Conservation (phyloP, 1,140 invertebrate species). For the Apis laboriosa region DNA sequence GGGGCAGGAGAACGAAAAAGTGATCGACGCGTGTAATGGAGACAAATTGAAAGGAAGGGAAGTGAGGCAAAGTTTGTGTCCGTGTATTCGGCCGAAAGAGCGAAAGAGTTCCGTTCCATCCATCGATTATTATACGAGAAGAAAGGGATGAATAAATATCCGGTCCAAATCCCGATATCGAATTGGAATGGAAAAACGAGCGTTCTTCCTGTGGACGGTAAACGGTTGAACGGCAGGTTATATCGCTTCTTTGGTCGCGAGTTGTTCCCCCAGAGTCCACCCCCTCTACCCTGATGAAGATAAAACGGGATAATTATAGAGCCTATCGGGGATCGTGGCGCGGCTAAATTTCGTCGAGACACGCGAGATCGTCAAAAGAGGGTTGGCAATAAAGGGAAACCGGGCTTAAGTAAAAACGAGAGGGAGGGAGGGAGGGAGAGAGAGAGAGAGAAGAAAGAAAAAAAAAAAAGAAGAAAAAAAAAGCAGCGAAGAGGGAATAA, state of each 20-base stretch:
- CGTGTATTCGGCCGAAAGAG: too few relatives aligned
- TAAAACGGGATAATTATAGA: conserved; percentile 81
- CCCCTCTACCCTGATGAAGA: conserved; percentile 73
- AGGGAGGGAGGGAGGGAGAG: conserved; percentile 33
- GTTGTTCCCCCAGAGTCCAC: conserved; percentile 48
- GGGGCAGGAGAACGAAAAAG: neutral
- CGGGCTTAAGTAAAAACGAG: conserved; percentile 53
- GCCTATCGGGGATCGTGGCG: conserved; percentile 77
- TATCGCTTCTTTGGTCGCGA: conserved; percentile 60
- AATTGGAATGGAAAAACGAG: conserved; percentile 50
- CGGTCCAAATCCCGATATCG: neutral
- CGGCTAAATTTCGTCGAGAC: conserved; percentile 78
- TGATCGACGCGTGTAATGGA: conserved; percentile 62
- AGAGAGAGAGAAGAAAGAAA: conserved; percentile 22
- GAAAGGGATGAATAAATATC: too few relatives aligned
- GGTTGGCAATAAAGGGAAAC: conserved; percentile 73
- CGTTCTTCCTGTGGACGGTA: conserved; percentile 25
- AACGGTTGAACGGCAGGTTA: conserved; percentile 37
- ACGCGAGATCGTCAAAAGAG: conserved; percentile 76
- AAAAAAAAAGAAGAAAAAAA: conserved; percentile 34
- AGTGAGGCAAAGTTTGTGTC: neutral
- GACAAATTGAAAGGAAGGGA: conserved; percentile 57
- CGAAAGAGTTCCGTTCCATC: too few relatives aligned
- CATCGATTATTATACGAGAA: too few relatives aligned
- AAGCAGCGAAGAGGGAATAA: conserved; percentile 56